phyloP scores from a whole-genome alignment of 2,113 vertebrate genomes.

The Apus apus region DNA sequence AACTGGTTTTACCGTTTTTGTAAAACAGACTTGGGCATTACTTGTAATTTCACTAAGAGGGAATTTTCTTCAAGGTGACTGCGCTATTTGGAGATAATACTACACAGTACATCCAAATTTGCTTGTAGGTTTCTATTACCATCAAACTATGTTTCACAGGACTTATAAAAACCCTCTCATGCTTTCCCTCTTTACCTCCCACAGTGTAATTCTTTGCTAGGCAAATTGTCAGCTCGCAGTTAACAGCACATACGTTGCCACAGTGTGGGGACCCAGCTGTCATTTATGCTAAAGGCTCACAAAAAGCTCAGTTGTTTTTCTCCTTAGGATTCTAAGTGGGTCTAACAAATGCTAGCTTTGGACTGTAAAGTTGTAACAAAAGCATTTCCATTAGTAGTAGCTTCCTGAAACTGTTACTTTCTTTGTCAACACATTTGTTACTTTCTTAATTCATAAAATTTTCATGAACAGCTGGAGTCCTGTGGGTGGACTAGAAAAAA shows the following conservation, averaged over 20 bases:
- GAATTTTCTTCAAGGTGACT: not conserved
- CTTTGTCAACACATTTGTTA: not conserved
- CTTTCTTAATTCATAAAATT: constrained; percentile 1
- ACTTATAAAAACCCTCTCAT: not conserved
- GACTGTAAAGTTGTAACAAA: not conserved
- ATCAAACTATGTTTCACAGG: not conserved
- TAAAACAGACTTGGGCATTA: not conserved
- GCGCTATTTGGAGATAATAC: not conserved
- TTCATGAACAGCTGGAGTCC: not conserved
- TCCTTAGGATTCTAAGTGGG: not conserved
- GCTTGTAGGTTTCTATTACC: not conserved
- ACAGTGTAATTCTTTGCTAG: not conserved
- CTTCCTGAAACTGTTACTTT: constrained; percentile 1
- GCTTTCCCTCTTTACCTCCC: not conserved
- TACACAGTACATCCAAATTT: not conserved
- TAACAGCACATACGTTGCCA: not conserved
- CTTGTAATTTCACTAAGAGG: not conserved
- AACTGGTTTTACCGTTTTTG: not conserved
- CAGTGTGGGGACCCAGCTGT: not conserved
- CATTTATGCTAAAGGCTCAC: not conserved
- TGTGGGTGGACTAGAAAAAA: not conserved
- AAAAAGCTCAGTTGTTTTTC: not conserved
- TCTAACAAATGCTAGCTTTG: not conserved
- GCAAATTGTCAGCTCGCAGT: not conserved
- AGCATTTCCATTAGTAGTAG: not conserved